These are phyloP conservation scores for Aurelia aurita DNA, from an alignment of 30 jellyfish, hydroid and myxozoan species.

Conservation along the genomic window DNA sequence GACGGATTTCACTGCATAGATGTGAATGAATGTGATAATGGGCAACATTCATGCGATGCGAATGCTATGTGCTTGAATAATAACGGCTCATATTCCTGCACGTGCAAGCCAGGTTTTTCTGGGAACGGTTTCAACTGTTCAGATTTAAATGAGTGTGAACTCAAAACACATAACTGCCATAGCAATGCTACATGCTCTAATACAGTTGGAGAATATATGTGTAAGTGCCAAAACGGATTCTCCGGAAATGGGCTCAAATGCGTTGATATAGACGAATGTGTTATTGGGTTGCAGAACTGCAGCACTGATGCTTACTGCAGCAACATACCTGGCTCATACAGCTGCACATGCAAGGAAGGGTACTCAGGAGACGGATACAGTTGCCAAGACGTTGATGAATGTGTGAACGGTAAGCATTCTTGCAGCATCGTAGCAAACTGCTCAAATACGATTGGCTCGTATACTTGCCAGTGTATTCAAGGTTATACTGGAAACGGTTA, in stretches of 20 bases:
- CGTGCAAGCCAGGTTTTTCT: constrained; percentile 14
- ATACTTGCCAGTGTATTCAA: constrained; percentile 55
- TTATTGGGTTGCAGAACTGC: constrained; percentile 40
- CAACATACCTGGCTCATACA: constrained; percentile 70
- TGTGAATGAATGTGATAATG: constrained; percentile 43
- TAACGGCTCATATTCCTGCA: constrained; percentile 26
- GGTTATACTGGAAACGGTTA: constrained; percentile 82
- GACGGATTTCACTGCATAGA: constrained; percentile 51
- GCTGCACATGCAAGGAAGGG: constrained; percentile 79
- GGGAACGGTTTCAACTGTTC: constrained; percentile 19
- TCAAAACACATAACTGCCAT: constrained; percentile 35
- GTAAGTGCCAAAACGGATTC: constrained; percentile 65
- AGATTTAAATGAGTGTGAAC: constrained; percentile 19
- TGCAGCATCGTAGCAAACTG: constrained; percentile 65
- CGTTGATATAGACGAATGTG: constrained; percentile 74
- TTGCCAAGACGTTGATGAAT: constrained; percentile 84
- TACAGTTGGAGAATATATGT: constrained; percentile 36
- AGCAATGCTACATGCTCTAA: constrained; percentile 33
- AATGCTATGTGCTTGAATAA: constrained; percentile 26
- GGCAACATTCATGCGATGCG: constrained; percentile 10
- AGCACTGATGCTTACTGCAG: constrained; percentile 53
- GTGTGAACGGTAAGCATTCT: constrained; percentile 32
- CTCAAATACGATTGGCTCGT: constrained; percentile 75
- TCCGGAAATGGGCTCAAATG: constrained; percentile 70
- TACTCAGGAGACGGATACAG: constrained; percentile 73